These are phyloP conservation scores for Channa argus DNA, from an alignment of 2,113 vertebrate genomes.

Conservation along the genomic window DNA sequence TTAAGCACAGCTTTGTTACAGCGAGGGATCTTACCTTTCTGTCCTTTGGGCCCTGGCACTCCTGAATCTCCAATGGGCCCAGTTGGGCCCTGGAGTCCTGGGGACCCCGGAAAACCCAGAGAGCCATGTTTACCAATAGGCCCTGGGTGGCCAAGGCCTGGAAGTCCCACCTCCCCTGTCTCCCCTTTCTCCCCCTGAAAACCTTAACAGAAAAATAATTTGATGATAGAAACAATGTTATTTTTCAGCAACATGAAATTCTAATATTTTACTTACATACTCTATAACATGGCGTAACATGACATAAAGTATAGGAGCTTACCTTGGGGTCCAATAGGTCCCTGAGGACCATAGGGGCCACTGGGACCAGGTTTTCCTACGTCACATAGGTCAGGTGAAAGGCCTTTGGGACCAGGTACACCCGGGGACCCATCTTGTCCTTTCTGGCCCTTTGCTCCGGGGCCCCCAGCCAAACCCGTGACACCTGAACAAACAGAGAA, in stretches of 20 bases:
- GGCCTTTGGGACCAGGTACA: conserved; percentile 43
- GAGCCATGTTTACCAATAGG: conserved; percentile 63
- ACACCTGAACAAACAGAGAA: conserved; percentile 37
- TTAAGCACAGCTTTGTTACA: not conserved
- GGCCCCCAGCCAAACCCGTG: conserved; percentile 47
- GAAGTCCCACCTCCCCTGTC: conserved; percentile 47
- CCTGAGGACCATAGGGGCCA: conserved; percentile 55
- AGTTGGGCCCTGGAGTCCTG: conserved; percentile 60
- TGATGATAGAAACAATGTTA: not conserved
- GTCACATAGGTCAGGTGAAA: conserved; percentile 27
- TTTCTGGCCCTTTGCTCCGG: conserved; percentile 56
- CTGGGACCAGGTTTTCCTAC: conserved; percentile 43
- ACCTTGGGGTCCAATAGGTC: conserved; percentile 73
- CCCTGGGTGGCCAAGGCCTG: conserved; percentile 68
- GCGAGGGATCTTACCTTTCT: conserved; percentile 64
- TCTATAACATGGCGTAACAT: no score
- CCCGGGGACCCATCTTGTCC: conserved; percentile 64
- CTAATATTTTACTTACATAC: no score
- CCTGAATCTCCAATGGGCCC: conserved; percentile 73
- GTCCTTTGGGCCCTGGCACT: conserved; percentile 41
- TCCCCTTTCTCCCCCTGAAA: conserved; percentile 71
- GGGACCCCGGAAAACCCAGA: conserved; percentile 68
- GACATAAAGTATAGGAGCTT: not conserved
- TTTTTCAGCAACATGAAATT: not conserved
- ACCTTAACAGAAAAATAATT: conserved; percentile 55